Conservation (phyloP, 1,140 invertebrate species). For the Cryptotermes secundus region DNA sequence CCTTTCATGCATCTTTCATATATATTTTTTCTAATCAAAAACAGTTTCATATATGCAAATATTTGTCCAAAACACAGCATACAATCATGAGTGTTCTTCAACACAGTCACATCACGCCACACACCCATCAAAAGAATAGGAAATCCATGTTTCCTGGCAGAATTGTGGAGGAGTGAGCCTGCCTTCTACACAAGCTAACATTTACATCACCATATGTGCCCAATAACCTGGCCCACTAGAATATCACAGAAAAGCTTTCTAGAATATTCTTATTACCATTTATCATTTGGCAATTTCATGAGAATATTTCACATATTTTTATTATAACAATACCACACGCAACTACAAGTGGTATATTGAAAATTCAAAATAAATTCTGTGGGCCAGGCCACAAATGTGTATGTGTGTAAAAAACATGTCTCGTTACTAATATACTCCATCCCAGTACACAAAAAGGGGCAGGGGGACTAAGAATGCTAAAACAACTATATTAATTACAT, state of each 20-base stretch:
- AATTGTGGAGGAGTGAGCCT: slow-evolving; percentile 33
- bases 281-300: slow-evolving; percentile 5
- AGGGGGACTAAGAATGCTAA: slow-evolving; percentile 25
- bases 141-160: background rate
- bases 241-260: slow-evolving; percentile 33
- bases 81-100: background rate
- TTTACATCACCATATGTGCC: background rate
- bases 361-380: slow-evolving; percentile 35
- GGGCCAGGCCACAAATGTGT: slow-evolving; percentile 34
- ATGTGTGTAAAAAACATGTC: slow-evolving; percentile 30
- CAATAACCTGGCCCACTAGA: slow-evolving; percentile 34
- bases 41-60: slow-evolving; percentile 22
- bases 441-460: slow-evolving; percentile 26
- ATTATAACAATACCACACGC: slow-evolving; percentile 18
- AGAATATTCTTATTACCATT: background rate
- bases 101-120: background rate
- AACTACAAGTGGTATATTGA: slow-evolving; percentile 19
- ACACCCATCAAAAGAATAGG: slow-evolving; percentile 16
- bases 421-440: slow-evolving; percentile 11
- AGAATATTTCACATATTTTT: background rate
- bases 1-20: slow-evolving; percentile 30
- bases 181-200: slow-evolving; percentile 26
- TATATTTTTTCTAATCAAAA: slow-evolving; percentile 22
- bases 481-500: background rate
- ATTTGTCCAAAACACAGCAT: slow-evolving; percentile 23